Conservation (phyloP, 92 coral and sea anemone genomes). For the Porites cylindrica region DNA sequence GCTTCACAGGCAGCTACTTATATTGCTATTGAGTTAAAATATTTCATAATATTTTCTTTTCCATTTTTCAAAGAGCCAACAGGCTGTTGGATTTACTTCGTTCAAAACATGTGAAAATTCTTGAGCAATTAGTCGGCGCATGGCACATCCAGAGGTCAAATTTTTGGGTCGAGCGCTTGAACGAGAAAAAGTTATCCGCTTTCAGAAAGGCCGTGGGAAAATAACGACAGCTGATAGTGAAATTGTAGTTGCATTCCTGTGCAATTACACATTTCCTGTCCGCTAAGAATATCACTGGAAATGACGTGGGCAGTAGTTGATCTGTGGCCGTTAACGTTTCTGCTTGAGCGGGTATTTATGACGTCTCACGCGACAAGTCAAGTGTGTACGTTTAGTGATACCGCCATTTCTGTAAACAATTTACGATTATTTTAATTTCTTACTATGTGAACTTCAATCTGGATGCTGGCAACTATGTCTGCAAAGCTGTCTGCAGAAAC, state of each 20-base stretch:
- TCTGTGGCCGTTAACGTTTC: neutral
- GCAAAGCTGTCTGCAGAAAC: neutral
- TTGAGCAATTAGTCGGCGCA: neutral
- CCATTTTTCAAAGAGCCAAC: neutral
- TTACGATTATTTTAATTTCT: neutral
- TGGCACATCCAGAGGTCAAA: slow-evolving; percentile 36
- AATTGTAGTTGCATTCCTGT: slow-evolving; percentile 30
- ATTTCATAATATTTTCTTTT: slow-evolving; percentile 30
- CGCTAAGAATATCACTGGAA: slow-evolving; percentile 30
- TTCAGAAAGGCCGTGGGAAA: slow-evolving; percentile 48
- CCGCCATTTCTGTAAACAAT: neutral
- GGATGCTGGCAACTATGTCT: slow-evolving; percentile 1
- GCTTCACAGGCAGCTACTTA: neutral
- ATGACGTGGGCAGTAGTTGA: neutral
- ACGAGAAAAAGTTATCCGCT: slow-evolving; percentile 23
- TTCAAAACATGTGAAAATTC: slow-evolving; percentile 19
- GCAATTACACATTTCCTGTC: slow-evolving; percentile 55
- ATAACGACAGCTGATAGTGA: slow-evolving; percentile 25
- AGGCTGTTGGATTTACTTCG: neutral
- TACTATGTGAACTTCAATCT: neutral
- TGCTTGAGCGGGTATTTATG: neutral
- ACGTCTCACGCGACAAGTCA: neutral
- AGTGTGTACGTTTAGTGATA: slow-evolving; percentile 7
- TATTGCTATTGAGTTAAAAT: neutral
- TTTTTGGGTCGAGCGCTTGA: slow-evolving; percentile 27